Conservation (phyloP, 2,113 vertebrate genomes). For the Alethe diademata region DNA sequence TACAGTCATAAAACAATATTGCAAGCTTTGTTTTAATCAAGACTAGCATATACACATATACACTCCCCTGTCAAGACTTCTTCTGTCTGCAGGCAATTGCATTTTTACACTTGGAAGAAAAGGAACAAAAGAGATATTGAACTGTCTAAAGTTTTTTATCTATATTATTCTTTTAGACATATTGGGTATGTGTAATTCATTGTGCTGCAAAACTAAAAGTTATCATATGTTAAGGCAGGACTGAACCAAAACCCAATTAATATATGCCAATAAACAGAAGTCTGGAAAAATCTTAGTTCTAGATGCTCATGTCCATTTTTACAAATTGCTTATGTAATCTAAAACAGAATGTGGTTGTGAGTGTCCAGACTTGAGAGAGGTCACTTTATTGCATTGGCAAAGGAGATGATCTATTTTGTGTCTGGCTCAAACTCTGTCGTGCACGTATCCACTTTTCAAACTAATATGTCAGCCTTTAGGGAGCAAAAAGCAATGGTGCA, state of each 20-base stretch:
- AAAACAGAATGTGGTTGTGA: background rate
- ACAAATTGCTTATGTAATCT: background rate
- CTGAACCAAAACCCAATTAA: background rate
- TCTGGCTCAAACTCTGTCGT: background rate
- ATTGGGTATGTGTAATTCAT: background rate
- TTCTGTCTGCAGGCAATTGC: background rate
- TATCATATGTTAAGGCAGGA: background rate
- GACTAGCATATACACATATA: background rate
- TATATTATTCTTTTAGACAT: background rate
- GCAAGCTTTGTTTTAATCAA: slow-evolving; percentile 50
- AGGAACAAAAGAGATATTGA: background rate
- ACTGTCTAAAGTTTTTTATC: background rate
- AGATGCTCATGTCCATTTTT: background rate
- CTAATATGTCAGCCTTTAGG: background rate
- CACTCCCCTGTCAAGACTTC: slow-evolving; percentile 3
- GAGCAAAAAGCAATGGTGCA: background rate
- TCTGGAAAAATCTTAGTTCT: background rate
- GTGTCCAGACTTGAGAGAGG: background rate
- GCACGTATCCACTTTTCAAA: background rate
- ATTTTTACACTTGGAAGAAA: background rate
- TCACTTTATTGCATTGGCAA: background rate
- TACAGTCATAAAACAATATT: slow-evolving; percentile 33
- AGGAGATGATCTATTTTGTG: background rate
- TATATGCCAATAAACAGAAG: background rate
- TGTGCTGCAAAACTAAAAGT: background rate